Base-by-base conservation (phyloP, 1,140 invertebrate species). In the Heliconius hewitsoni region DNA sequence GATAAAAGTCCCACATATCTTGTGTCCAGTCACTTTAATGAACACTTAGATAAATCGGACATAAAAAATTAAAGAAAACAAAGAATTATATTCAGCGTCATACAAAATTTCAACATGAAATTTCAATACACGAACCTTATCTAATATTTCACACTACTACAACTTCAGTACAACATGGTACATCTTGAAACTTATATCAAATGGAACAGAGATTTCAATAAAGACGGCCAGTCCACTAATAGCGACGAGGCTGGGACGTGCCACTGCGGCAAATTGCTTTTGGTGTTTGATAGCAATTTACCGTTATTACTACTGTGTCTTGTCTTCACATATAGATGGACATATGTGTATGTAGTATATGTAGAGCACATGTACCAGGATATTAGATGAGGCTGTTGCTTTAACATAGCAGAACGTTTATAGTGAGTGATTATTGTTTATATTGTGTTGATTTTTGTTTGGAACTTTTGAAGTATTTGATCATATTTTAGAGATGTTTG, bases 201-300 rank as follows among this genome's bases (percentile, higher is more conserved):
- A 66, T 66, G 23, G 60, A 13, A 66, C 60, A 66, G 60, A 66
- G 60, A 66, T 66, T 66, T 66, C 60, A 66, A 66, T 66, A 66
- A 66, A 66, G 60, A 11, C 60, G 60, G 60, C 27, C 60, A 66
- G 60, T 66, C 60, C 3, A 66, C 60, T 66, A 66, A 66, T 66
- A 66, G 60, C 60, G 60, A 66, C 23, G 60, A 66, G 60, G 60
- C 60, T 13, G 60, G 60, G 60, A 66, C 60, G 60, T 66, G 60
- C 60, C 11, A 66, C 60, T 66, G 60, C 60, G 60, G 60, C 60
- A 66, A 66, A 66, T 66, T 66, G 60, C 60, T 66, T 66, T 66
- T 11, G 60, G 60, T 66, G 60, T 66, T 66, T 66, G 60, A 66
- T 66, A 66, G 60, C 60, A 66, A 66, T 66, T 66, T 66, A 66